phyloP scores from a whole-genome alignment of 2,888 invertebrate species.

The Operophtera brumata region DNA sequence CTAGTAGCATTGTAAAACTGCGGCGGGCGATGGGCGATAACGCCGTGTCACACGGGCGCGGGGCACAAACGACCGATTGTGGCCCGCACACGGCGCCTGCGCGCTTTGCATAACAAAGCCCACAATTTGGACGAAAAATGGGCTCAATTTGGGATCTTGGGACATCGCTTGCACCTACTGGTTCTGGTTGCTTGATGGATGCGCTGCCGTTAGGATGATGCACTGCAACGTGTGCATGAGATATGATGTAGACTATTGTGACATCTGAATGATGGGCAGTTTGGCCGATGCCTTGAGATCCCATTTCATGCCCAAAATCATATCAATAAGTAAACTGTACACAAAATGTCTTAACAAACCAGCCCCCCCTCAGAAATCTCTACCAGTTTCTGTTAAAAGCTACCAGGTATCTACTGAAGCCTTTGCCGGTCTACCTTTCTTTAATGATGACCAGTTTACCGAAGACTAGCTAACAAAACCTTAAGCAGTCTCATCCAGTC shows the following conservation, averaged over 20 bases:
- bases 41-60: slow-evolving; percentile 64
- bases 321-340: no score
- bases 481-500: no score
- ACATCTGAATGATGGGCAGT: slow-evolving; percentile 7
- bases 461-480: no score
- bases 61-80: slow-evolving; percentile 68
- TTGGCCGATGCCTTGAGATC: no score
- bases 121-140: slow-evolving; percentile 80
- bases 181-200: slow-evolving; percentile 26
- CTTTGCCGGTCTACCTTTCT: no score
- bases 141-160: slow-evolving; percentile 59
- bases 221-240: slow-evolving; percentile 18
- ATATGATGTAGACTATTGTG: slow-evolving; percentile 12
- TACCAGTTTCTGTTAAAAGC: no score
- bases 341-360: no score
- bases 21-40: slow-evolving; percentile 68
- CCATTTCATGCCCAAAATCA: no score
- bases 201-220: slow-evolving; percentile 22
- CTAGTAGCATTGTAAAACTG: slow-evolving; percentile 68
- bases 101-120: slow-evolving; percentile 80
- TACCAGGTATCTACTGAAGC: no score
- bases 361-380: no score
- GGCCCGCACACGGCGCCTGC: slow-evolving; percentile 77
- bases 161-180: slow-evolving; percentile 47
- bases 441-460: no score